phyloP scores from a whole-genome alignment of 2,888 invertebrate species.

The Calameuta pallipes region DNA sequence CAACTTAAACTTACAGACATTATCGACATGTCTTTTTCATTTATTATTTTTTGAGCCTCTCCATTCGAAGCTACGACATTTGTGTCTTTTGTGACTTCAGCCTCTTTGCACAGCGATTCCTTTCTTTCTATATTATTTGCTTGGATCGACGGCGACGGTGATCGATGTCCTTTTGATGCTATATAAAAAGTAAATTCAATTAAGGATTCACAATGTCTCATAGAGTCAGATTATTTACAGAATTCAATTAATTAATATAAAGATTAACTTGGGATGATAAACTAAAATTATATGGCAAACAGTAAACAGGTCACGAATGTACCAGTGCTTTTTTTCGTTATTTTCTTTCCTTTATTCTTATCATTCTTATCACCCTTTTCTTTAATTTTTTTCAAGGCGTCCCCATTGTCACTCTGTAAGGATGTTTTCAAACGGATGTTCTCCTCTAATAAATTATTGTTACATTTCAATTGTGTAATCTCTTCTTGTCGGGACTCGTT shows the following conservation, averaged over 20 bases:
- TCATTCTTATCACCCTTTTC: constrained; percentile 44
- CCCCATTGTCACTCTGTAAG: constrained; percentile 21
- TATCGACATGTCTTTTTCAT: constrained; percentile 41
- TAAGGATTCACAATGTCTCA: neutral
- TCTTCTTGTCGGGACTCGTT: constrained; percentile 65
- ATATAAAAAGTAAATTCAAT: neutral
- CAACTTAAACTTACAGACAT: constrained; percentile 34
- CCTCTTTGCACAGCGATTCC: constrained; percentile 20
- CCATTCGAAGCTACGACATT: constrained; percentile 19
- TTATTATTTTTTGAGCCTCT: constrained; percentile 18
- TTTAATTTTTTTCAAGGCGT: constrained; percentile 28
- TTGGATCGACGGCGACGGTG: constrained; percentile 27
- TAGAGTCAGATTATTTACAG: neutral
- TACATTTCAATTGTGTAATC: constrained; percentile 66
- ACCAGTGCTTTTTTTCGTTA: constrained; percentile 38
- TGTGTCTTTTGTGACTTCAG: constrained; percentile 33
- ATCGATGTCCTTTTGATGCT: constrained; percentile 27
- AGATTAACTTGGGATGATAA: neutral
- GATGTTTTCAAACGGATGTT: constrained; percentile 28
- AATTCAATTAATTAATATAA: neutral
- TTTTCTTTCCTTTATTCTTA: constrained; percentile 40
- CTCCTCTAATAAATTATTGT: constrained; percentile 44
- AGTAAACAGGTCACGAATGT: constrained; percentile 19
- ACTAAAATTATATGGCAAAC: neutral
- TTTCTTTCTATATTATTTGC: constrained; percentile 23